Evolutionary conservation across 2,113 vertebrate genomes (phyloP), one percentile per base, ranked within the genome.

Genomic region (Apeltes quadracus): DNA sequence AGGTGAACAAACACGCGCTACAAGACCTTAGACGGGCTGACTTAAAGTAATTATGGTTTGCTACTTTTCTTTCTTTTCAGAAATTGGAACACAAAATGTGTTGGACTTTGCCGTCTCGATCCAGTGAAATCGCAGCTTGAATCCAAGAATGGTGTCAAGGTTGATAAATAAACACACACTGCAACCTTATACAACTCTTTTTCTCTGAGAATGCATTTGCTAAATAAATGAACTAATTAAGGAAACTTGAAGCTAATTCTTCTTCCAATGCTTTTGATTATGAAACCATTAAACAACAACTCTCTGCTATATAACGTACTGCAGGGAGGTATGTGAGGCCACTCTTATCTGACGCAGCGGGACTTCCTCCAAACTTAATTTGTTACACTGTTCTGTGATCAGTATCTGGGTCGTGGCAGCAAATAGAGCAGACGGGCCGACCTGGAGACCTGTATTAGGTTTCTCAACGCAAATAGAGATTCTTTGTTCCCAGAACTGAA

Each of bases 161-260:
- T 70, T 83, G 78, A 23, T 67, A 79, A 84, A 81, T 77, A 83
- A 83, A 79, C 61, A 85, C 54, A 65, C 78, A 53, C 18, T 34
- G 39, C 67, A 73, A 63, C 11, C 61, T 41, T 71, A 41, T 18
- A 55, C 54, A 66, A 75, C 56, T 69, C 15, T 61, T 25, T 61
- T 55, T 70, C 54, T 51, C 13, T 61, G 69, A 34, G 64, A 68
- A 55, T 69, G 12, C 14, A 58, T 58, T 67, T 32, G 29, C 10
- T 5, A 46, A 41, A 44, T 61, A 55, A 57, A 68, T 18, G 0
- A 11, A 48, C 51, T 2, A 25, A 13, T 38, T 9, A 1, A 16
- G 61, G n/a, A 61, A 15, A 43, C 4, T 39, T 12, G 62, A 14
- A 69, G 14, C n/a, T 9, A 69, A 53, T 23, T 2, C 20, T 44